Percentiles rank a stretch among this genome's conserved stretches.
Evolutionary conservation across 1,140 invertebrate genomes (phyloP).

Genomic region (Polypedilum pembai): DNA sequence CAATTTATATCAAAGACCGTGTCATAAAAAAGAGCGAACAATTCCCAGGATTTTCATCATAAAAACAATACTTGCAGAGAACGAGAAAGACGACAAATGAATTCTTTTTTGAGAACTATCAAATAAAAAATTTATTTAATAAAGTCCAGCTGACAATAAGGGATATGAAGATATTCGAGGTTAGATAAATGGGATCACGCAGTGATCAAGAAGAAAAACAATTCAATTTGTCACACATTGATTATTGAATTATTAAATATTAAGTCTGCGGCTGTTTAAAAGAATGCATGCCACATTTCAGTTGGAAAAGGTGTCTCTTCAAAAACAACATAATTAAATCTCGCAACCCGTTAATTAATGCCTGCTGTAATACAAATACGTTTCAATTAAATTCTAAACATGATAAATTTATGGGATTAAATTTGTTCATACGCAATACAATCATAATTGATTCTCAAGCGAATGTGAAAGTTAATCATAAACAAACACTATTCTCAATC

Average conservation of each 20-base stretch:
- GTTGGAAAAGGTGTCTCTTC: neutral
- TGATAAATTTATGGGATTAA: neutral
- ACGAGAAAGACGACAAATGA: neutral
- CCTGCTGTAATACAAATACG: neutral
- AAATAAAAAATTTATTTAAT: neutral
- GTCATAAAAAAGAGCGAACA: conserved; percentile 17
- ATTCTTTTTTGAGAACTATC: neutral
- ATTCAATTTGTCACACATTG: conserved; percentile 18
- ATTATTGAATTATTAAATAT: conserved; percentile 6
- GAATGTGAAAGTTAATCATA: neutral
- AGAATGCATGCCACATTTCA: neutral
- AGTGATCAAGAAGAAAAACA: neutral
- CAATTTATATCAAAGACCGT: neutral
- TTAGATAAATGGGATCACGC: neutral
- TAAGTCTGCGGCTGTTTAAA: conserved; percentile 8
- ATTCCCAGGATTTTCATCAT: neutral
- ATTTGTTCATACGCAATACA: neutral
- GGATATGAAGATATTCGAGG: neutral
- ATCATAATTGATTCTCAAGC: neutral
- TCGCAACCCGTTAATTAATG: neutral
- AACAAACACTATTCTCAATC: conserved; percentile 6
- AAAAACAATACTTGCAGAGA: neutral
- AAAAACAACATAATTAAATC: neutral
- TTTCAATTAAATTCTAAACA: conserved; percentile 8
- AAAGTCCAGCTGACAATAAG: conserved; percentile 11